Base-by-base conservation (phyloP, 2,113 vertebrate species). In the Trichechus manatus region DNA sequence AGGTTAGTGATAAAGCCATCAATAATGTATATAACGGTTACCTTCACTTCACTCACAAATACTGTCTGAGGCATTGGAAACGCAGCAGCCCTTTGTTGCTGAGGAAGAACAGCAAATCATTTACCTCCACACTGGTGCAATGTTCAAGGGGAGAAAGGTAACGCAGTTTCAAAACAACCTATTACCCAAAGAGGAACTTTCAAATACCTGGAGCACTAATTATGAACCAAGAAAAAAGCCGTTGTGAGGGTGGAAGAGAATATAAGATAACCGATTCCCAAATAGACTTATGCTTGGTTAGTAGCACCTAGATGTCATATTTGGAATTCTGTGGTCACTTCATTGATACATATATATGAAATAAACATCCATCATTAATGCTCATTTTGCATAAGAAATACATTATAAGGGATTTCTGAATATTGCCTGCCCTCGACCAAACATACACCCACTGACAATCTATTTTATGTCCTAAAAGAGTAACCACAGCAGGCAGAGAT, bases 381-480 rank as follows among this genome's bases (percentile, higher is more conserved):
- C 20, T 86, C 14, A 15, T 78, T 96, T 94, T 85, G 59, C 44
- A 86, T 78, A 36, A 93, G 36, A 83, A 89, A 82, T 64, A 14
- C 27, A 79, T 92, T 14, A 86, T 50, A 88, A 96, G 84, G 22
- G 9, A 1, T 59, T 94, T 96, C 50, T 92, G 33, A 93, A 42
- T 81, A 89, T 87, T 89, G 27, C 1, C 29, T 70, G 3, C 20
- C 23, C 3, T 84, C 61, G 70, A 77, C 42, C 82, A 97, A 83
- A 50, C 22, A 91, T 10, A 44, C 25, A 61, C 7, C 2, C 63
- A 44, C 77, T 96, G 47, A 92, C 20, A 95, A 72, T 74, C 23
- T 29, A 88, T 75, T 94, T 93, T 91, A 66, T 84, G 11, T 87
- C 33, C 42, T 75, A 63, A 92, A 84, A 36, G 88, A 91, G 20